These are phyloP conservation scores for Zaprionus ghesquierei DNA, from an alignment of 1,140 invertebrate species.

Conservation along the genomic window DNA sequence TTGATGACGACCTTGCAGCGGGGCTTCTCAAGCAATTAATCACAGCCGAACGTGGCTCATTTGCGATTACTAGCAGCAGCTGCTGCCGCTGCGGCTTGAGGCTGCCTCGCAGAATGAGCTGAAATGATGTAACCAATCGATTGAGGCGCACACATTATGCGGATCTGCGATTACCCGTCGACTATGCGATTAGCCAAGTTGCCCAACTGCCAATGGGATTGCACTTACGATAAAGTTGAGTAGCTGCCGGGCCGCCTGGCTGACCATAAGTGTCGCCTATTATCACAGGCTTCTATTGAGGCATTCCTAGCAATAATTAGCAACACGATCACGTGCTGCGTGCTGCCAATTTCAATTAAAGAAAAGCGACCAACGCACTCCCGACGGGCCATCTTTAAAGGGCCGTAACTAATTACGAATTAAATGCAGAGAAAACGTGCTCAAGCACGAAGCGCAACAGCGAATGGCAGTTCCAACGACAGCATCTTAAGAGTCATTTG, in stretches of 20 bases:
- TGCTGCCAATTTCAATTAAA: constrained; percentile 75
- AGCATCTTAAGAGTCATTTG: constrained; percentile 34
- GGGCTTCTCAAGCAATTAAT: constrained; percentile 43
- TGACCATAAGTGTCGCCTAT: constrained; percentile 44
- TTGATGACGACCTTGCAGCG: constrained; percentile 21
- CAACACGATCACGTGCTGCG: constrained; percentile 68
- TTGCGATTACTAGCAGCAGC: constrained; percentile 28
- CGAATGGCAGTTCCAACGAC: not conserved
- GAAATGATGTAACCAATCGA: not conserved
- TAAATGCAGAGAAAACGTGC: constrained; percentile 75
- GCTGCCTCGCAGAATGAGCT: not conserved
- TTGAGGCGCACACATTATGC: not conserved
- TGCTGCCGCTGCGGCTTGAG: not conserved
- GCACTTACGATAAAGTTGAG: not conserved
- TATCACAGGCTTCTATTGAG: constrained; percentile 1
- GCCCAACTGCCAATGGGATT: not conserved
- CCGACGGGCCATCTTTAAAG: constrained; percentile 33
- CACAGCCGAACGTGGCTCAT: constrained; percentile 42
- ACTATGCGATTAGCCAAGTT: not conserved
- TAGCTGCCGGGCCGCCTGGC: not conserved
- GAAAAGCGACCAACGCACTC: constrained; percentile 21
- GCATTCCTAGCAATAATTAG: constrained; percentile 61
- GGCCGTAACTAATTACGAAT: constrained; percentile 76
- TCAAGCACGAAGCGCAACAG: constrained; percentile 17
- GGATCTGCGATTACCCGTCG: not conserved